Evolutionary conservation across 2,888 invertebrate genomes (phyloP), one percentile per base, ranked within the genome.

Genomic region (Drosophila parthenogenetica): DNA sequence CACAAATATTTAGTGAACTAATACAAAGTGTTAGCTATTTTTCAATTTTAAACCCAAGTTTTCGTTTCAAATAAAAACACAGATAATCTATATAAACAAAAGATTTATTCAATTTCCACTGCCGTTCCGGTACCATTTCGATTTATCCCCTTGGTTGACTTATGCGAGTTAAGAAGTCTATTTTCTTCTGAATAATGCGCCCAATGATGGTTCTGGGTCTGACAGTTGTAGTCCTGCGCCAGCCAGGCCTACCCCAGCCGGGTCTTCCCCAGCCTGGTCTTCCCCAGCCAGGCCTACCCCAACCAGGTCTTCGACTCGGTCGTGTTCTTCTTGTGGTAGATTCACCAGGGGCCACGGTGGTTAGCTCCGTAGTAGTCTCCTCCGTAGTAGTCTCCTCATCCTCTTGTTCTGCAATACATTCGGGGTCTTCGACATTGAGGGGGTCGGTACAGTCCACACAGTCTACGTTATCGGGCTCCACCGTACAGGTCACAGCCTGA

Each of bases 361-460:
- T 22, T 1, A 8, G 0, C 1, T 11, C 40, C 2, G 19, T 25
- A 7, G 46, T 43, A n/a, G 51, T 45, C 42, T 42, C 42, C 5
- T 32, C 25, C n/a, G n/a, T n/a, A n/a, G n/a, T n/a, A n/a, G n/a
- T n/a, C 14, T 35, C 37, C 4, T 22, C 22, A 5, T 35, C 55
- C 8, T 35, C 42, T 2, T 25, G 43, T 3, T 55, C 60, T 2
- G 5, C 70, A 0, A 72, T 0, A 25, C 73, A 73, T 13, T 73
- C 63, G 4, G 48, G 37, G 5, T 50, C 5, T 0, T 39, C 39
- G 0, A 8, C 46, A 16, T 74, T 73, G 0, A 48, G 11, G 2
- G 40, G 22, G 39, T 48, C 17, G 11, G 16, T 32, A 13, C 69
- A 74, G 37, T 73, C 73, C 4, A 61, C 32, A 4, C 75, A 74